phyloP scores from a whole-genome alignment of 2,888 invertebrate genomes.

The Rotaria macrura region DNA sequence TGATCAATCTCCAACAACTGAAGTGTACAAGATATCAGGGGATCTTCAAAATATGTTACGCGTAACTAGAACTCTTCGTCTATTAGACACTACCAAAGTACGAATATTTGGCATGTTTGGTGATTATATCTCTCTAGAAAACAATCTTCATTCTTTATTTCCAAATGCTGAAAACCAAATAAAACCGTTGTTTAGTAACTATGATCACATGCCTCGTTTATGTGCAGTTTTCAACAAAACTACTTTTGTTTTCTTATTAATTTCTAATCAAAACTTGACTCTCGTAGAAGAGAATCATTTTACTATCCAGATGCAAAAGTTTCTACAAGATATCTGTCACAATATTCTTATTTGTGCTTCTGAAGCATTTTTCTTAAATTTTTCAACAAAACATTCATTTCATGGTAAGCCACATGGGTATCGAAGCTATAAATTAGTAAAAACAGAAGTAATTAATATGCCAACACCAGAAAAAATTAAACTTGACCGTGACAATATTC shows the following conservation, averaged over 20 bases:
- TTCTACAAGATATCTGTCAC: background rate
- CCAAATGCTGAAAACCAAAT: background rate
- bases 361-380: background rate
- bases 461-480: background rate
- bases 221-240: background rate
- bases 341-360: background rate
- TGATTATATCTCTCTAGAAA: background rate
- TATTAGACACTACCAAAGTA: background rate
- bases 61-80: background rate
- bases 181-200: background rate
- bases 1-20: background rate
- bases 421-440: background rate
- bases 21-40: background rate
- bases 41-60: background rate
- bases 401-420: background rate
- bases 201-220: background rate
- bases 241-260: background rate
- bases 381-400: background rate
- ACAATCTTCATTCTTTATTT: background rate
- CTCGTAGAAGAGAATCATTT: background rate
- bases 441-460: background rate
- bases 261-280: background rate
- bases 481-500: background rate
- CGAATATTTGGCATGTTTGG: background rate
- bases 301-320: background rate